Evolutionary conservation across 2,113 vertebrate genomes (phyloP).

Genomic region (Poicephalus gulielmi): DNA sequence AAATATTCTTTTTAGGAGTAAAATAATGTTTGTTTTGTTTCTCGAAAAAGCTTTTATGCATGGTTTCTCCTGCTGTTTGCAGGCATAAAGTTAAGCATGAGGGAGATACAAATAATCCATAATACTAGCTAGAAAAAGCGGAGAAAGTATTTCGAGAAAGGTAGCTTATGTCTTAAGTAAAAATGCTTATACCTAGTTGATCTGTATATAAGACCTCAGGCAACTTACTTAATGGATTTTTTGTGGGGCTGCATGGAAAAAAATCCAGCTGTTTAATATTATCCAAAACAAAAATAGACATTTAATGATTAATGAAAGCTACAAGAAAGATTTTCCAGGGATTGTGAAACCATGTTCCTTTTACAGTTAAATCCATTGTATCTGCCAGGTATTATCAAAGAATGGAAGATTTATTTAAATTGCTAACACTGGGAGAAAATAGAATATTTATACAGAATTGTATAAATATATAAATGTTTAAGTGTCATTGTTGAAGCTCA

Average conservation of each 20-base stretch:
- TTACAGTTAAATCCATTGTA: constrained; percentile 7
- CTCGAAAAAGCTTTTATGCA: not conserved
- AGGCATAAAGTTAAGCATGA: not conserved
- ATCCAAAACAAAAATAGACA: constrained; percentile 40
- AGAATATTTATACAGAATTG: not conserved
- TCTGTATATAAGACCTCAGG: not conserved
- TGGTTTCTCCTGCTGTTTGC: not conserved
- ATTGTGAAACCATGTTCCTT: constrained; percentile 22
- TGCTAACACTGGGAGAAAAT: not conserved
- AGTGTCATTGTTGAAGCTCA: not conserved
- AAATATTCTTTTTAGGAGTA: not conserved
- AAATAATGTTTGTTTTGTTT: not conserved
- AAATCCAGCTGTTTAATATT: constrained; percentile 2
- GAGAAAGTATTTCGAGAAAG: not conserved
- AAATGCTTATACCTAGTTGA: not conserved
- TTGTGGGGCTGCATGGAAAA: not conserved
- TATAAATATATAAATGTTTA: not conserved
- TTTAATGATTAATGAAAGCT: constrained; percentile 6
- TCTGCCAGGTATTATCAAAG: constrained; percentile 35
- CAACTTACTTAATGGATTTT: not conserved
- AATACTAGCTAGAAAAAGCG: not conserved
- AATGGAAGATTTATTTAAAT: not conserved
- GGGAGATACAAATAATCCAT: not conserved
- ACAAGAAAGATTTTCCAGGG: constrained; percentile 31
- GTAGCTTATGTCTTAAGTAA: not conserved